Base-by-base conservation (phyloP, 2,888 invertebrate genomes). In the Mantis religiosa region DNA sequence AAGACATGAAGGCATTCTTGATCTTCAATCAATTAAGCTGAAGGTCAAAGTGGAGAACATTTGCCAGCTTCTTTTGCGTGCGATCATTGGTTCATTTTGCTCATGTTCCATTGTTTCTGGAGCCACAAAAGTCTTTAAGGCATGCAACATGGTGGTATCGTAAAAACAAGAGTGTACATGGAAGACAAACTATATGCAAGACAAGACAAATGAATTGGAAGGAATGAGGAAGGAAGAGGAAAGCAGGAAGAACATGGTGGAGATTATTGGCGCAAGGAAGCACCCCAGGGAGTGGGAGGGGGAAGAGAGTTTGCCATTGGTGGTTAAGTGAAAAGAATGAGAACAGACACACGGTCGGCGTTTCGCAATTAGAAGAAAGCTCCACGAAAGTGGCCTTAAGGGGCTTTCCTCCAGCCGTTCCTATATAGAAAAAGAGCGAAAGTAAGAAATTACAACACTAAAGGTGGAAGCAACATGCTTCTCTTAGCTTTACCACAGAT, bases 281-380 rank as follows among this genome's bases (percentile, higher is more conserved):
- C n/a, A 25, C 47, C 41, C 85, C n/a, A 87, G 82, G 54, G 87
- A 82, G 4, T 8, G 81, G 30, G 71, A 71, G 82, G 8, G 54
- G 54, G 54, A 71, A 20, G 54, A 71, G 54, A 71, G 86, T n/a
- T 81, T 86, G 86, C 86, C 86, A 81, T 86, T 86, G 86, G 28
- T 81, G 86, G 87, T 87, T 87, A 87, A 87, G 82, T 87, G 87
- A 87, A 87, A 87, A 87, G 87, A 87, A 87, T 87, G 41, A 87
- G 87, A 87, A 30, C 82, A 82, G 82, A 41, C 86, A 86, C 84
- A 84, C 28, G 84, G 28, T 84, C 84, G 87, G 34, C 82, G 87
- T 82, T 87, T 87, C 82, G 87, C 87, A 87, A 87, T 87, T 87
- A 87, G 87, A 82, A 34, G 87, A 87, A 41, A 87, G 34, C 30